Conservation (phyloP, 2,113 vertebrate species). For the Fregata magnificens region DNA sequence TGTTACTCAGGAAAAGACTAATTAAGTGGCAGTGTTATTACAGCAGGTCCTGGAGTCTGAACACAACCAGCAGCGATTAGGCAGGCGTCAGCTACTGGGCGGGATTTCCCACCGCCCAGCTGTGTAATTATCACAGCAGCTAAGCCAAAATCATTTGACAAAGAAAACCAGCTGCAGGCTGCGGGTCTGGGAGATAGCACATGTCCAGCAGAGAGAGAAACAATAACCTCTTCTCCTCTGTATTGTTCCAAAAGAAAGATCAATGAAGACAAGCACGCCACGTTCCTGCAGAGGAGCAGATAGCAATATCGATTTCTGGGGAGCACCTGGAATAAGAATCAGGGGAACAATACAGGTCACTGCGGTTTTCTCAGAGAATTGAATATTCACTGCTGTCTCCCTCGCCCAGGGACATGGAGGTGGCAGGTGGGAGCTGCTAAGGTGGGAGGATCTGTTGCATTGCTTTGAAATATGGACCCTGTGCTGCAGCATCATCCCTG, state of each 20-base stretch:
- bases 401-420: not conserved
- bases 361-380: not conserved
- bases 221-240: not conserved
- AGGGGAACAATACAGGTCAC: not conserved
- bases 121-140: slow-evolving; percentile 30
- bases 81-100: slow-evolving; percentile 56
- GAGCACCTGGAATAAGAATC: not conserved
- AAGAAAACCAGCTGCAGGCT: slow-evolving; percentile 43
- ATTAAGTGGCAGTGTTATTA: slow-evolving; percentile 62
- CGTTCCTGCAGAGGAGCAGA: not conserved
- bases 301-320: not conserved
- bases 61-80: slow-evolving; percentile 34
- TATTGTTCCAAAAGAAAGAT: not conserved
- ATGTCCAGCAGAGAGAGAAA: not conserved
- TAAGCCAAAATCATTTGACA: slow-evolving; percentile 24
- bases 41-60: slow-evolving; percentile 45
- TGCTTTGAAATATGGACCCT: not conserved
- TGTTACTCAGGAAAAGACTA: slow-evolving; percentile 58
- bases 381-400: not conserved
- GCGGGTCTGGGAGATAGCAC: not conserved
- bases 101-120: slow-evolving; percentile 55
- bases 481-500: not conserved
- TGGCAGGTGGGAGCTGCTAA: not conserved
- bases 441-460: not conserved
- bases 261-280: fast-evolving